Evolutionary conservation across 1,140 invertebrate species (phyloP).

Genomic region (Euura lappo): DNA sequence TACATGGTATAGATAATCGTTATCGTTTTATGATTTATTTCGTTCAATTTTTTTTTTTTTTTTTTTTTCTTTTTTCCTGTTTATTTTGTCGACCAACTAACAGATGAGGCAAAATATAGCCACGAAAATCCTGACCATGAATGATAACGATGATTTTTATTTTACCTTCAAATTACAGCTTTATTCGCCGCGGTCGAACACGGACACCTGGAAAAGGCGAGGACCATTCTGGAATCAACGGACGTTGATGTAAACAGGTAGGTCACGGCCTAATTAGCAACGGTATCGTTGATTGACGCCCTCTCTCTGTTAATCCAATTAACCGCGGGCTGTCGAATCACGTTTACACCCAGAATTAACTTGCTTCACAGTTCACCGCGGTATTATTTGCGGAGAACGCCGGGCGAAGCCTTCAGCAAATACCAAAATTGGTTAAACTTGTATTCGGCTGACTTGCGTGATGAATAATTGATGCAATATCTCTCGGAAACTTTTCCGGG

Average conservation of each 20-base stretch:
- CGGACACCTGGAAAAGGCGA: slow-evolving; percentile 88
- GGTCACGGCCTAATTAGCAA: slow-evolving; percentile 31
- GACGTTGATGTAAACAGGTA: slow-evolving; percentile 94
- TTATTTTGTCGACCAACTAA: background rate
- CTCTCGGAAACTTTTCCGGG: no score
- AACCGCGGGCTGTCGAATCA: no score
- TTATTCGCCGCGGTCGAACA: slow-evolving; percentile 93
- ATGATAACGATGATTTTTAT: background rate
- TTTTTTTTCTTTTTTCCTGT: slow-evolving; percentile 39
- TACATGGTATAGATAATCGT: slow-evolving; percentile 74
- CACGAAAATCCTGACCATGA: background rate
- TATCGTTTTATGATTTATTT: slow-evolving; percentile 20
- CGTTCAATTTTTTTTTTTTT: slow-evolving; percentile 43
- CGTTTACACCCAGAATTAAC: no score
- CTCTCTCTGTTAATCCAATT: no score
- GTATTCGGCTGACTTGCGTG: no score
- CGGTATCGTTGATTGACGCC: no score
- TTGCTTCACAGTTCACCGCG: no score
- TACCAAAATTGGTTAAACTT: no score
- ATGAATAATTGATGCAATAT: no score
- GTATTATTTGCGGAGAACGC: no score
- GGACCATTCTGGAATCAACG: slow-evolving; percentile 87
- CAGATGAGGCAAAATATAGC: background rate
- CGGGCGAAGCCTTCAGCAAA: no score
- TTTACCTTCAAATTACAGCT: slow-evolving; percentile 66